phyloP scores from a whole-genome alignment of 1,140 invertebrate species.

The Brachystomella parvula region DNA sequence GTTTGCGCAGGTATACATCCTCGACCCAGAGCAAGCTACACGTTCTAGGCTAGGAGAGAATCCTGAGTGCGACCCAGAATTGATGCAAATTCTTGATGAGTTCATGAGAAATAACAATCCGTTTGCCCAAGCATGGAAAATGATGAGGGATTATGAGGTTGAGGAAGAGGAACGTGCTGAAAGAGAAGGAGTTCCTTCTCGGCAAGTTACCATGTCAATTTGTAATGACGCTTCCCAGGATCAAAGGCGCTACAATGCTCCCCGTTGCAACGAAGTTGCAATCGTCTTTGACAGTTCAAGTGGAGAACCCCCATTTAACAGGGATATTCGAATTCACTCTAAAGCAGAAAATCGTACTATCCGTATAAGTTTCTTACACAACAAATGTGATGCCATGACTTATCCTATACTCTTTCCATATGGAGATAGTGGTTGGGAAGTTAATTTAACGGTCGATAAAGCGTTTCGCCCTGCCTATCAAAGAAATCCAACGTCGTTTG shows the following conservation, averaged over 20 bases:
- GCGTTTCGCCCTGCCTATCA: too few relatives aligned
- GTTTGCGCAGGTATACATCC: constrained; percentile 39
- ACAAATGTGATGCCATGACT: constrained; percentile 38
- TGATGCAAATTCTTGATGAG: constrained; percentile 1
- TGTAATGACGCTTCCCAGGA: constrained; percentile 19
- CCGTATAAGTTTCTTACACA: constrained; percentile 5
- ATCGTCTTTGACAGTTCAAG: constrained; percentile 28
- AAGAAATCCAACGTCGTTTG: too few relatives aligned
- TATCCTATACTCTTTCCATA: constrained; percentile 43
- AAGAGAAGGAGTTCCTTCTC: neutral
- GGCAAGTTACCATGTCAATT: constrained; percentile 23
- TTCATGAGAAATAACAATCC: constrained; percentile 23
- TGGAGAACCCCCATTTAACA: constrained; percentile 27
- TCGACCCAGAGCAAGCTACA: constrained; percentile 20
- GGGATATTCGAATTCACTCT: constrained; percentile 20
- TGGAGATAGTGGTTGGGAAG: constrained; percentile 42
- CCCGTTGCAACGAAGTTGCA: constrained; percentile 32
- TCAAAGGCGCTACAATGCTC: constrained; percentile 35
- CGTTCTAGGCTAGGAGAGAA: constrained; percentile 17
- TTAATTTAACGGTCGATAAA: neutral
- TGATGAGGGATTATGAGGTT: constrained; percentile 32
- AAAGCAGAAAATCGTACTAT: neutral
- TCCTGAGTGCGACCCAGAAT: neutral
- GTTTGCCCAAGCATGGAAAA: constrained; percentile 34
- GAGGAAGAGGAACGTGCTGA: constrained; percentile 21